Conservation (phyloP, 2,888 invertebrate species). For the Orchesella flavescens region DNA sequence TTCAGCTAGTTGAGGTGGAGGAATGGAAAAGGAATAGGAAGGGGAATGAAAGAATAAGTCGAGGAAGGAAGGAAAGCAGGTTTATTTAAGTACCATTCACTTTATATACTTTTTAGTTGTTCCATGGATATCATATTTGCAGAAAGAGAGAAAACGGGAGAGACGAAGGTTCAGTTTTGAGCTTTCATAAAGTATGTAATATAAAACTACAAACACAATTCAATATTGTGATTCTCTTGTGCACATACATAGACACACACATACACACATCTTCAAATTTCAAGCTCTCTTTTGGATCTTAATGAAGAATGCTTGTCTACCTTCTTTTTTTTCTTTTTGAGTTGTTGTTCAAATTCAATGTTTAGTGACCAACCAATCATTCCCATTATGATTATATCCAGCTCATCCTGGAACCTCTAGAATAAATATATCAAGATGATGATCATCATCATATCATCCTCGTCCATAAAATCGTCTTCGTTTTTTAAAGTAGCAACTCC, state of each 20-base stretch:
- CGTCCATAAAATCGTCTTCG: too few species aligned
- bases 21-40: slow-evolving; percentile 16
- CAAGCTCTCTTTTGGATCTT: slow-evolving; percentile 2
- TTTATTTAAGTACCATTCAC: slow-evolving; percentile 43
- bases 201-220: too few species aligned
- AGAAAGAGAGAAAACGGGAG: not conserved
- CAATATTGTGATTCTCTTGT: not conserved
- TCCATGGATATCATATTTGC: not conserved
- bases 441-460: too few species aligned
- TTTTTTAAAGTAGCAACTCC: too few species aligned
- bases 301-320: slow-evolving; percentile 21
- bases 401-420: too few species aligned
- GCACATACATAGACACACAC: not conserved
- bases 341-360: too few species aligned
- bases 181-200: too few species aligned
- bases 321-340: slow-evolving; percentile 5
- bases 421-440: too few species aligned
- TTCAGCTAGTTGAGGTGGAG: not conserved
- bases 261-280: too few species aligned
- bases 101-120: slow-evolving; percentile 14
- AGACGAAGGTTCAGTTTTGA: too few species aligned
- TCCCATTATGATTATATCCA: too few species aligned
- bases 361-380: too few species aligned
- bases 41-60: slow-evolving; percentile 39
- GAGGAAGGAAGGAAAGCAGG: slow-evolving; percentile 46